phyloP scores from a whole-genome alignment of 2,113 vertebrate species.

The Pseudopipra pipra region DNA sequence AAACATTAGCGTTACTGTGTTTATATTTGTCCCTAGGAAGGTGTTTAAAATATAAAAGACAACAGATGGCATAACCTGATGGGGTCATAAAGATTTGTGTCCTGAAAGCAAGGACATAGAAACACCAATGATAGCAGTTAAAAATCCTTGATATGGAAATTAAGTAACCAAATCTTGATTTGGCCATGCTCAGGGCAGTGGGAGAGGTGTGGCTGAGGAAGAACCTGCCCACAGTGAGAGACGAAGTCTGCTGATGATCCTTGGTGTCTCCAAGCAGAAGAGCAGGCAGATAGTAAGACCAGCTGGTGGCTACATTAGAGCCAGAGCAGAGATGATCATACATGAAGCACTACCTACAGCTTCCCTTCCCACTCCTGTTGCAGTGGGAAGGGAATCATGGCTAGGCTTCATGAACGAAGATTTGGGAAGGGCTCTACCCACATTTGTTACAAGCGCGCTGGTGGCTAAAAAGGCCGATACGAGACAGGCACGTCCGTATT shows the following conservation, averaged over 20 bases:
- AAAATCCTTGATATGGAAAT: not conserved
- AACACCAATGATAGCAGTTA: not conserved
- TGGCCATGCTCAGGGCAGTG: not conserved
- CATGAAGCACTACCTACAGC: not conserved
- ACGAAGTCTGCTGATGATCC: not conserved
- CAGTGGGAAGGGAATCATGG: not conserved
- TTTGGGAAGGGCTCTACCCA: too few relatives aligned
- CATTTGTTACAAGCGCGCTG: too few relatives aligned
- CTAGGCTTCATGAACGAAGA: too few relatives aligned
- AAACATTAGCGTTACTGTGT: not conserved
- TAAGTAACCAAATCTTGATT: not conserved
- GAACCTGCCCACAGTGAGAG: not conserved
- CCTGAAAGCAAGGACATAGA: not conserved
- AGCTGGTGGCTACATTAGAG: not conserved
- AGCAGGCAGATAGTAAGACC: not conserved
- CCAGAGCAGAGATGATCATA: not conserved
- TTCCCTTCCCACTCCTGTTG: not conserved
- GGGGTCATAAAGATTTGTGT: not conserved
- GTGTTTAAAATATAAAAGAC: not conserved
- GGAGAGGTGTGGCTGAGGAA: not conserved
- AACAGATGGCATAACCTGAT: not conserved
- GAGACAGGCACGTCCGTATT: too few relatives aligned
- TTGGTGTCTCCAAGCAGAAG: not conserved
- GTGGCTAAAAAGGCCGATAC: too few relatives aligned
- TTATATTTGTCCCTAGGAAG: not conserved